Evolutionary conservation across 2,113 vertebrate genomes (phyloP).

Genomic region (Tor tambroides): DNA sequence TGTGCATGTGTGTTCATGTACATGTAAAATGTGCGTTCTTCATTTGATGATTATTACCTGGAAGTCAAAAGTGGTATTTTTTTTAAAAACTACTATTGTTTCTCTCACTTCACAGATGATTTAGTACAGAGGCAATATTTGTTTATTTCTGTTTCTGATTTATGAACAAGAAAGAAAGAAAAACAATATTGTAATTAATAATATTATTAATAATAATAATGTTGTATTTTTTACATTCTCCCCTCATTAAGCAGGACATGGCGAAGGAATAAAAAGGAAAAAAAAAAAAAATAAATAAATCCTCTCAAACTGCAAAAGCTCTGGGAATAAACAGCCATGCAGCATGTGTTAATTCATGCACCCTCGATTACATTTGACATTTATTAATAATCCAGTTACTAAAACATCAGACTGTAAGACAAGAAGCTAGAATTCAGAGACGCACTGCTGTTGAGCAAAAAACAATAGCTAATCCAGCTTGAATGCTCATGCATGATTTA

Average conservation of each 20-base stretch:
- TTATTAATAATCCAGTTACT: conserved; percentile 27
- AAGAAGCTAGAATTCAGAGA: not conserved
- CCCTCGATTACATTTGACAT: not conserved
- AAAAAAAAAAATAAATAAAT: not conserved
- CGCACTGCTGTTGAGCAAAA: not conserved
- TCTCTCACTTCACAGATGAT: not conserved
- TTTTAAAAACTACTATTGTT: not conserved
- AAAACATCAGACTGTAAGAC: not conserved
- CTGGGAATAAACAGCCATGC: not conserved
- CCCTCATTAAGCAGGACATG: not conserved
- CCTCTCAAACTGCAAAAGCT: not conserved
- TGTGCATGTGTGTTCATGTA: not conserved
- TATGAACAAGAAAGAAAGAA: not conserved
- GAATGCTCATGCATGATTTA: not conserved
- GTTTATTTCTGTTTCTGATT: not conserved
- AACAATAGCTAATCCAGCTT: not conserved
- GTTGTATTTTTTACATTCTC: not conserved
- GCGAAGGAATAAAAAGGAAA: too few species aligned
- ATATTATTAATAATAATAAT: too few species aligned
- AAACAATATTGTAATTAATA: too few species aligned
- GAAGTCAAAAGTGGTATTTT: not conserved
- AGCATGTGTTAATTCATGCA: not conserved
- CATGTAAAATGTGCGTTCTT: not conserved
- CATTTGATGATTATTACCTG: not conserved
- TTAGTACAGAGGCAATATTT: not conserved